A percentile compares a stretch with the other conserved stretches of the same genome.
phyloP scores from a whole-genome alignment of 2,888 invertebrate species.

The Panzeria rudis region DNA sequence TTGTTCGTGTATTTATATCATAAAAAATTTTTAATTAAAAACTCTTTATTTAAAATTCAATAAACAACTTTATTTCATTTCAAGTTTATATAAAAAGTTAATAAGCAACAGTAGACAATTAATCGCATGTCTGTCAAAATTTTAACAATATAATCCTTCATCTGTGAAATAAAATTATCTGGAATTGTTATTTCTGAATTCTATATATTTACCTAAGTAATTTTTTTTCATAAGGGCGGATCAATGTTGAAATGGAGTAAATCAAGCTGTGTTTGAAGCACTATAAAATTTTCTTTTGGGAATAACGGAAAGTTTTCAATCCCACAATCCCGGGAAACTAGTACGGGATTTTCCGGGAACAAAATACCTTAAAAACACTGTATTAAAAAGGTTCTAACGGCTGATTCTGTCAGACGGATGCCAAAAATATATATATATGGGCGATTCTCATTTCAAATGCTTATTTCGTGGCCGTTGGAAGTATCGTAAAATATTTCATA shows the following conservation, averaged over 20 bases:
- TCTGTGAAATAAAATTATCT: slow-evolving; percentile 77
- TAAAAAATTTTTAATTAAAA: background rate
- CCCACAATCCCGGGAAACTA: too few relatives aligned
- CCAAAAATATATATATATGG: too few relatives aligned
- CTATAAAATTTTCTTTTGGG: too few relatives aligned
- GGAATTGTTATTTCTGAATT: background rate
- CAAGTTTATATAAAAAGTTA: background rate
- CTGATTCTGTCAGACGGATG: too few relatives aligned
- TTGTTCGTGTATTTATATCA: slow-evolving; percentile 17
- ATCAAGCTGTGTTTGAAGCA: too few relatives aligned
- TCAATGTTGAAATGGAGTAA: background rate
- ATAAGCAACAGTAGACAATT: background rate
- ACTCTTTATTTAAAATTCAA: background rate
- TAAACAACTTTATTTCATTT: background rate
- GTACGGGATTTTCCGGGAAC: too few relatives aligned
- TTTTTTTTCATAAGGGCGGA: background rate
- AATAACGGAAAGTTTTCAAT: too few relatives aligned
- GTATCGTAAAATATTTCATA: too few relatives aligned
- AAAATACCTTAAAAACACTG: too few relatives aligned
- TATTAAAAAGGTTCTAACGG: too few relatives aligned
- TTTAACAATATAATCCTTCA: slow-evolving; percentile 64
- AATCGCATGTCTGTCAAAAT: background rate
- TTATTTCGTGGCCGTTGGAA: too few relatives aligned
- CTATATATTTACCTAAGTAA: background rate
- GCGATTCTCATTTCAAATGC: too few relatives aligned